Percentiles rank a stretch among this genome's conserved stretches.
Evolutionary conservation across 2,797 vertebrate genomes (phyloP).

Genomic region (Mionectes olivaceus): DNA sequence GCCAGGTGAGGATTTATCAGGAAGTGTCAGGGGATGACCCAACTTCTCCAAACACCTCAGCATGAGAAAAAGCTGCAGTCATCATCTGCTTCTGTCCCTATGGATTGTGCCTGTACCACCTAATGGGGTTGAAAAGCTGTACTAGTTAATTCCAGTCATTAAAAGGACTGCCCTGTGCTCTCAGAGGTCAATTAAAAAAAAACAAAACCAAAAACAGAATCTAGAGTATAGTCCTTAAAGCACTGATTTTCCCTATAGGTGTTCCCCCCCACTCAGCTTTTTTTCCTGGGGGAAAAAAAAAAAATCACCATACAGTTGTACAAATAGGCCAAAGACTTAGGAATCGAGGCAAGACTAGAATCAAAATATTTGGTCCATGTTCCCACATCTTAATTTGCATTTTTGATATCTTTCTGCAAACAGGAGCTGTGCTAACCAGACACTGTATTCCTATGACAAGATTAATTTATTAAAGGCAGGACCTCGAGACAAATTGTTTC

Average conservation of each 20-base stretch:
- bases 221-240: not conserved
- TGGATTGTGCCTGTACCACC: not conserved
- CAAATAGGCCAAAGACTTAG: not conserved
- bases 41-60: not conserved
- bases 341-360: not conserved
- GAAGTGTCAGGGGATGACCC: not conserved
- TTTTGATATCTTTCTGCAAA: not conserved
- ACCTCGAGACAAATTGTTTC: not conserved
- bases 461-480: not conserved
- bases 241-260: not conserved
- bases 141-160: not conserved
- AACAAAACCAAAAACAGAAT: not conserved
- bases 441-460: not conserved
- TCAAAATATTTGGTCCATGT: not conserved
- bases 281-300: not conserved
- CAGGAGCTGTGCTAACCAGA: not conserved
- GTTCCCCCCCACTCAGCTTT: not conserved
- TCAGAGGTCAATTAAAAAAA: not conserved
- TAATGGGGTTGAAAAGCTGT: not conserved
- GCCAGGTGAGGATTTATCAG: not conserved
- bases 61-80: not conserved
- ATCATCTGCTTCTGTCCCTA: not conserved
- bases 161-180: not conserved
- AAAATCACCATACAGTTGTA: not conserved
- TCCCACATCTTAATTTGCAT: not conserved